Conservation (phyloP, 2,888 invertebrate genomes). For the Agrotis puta region DNA sequence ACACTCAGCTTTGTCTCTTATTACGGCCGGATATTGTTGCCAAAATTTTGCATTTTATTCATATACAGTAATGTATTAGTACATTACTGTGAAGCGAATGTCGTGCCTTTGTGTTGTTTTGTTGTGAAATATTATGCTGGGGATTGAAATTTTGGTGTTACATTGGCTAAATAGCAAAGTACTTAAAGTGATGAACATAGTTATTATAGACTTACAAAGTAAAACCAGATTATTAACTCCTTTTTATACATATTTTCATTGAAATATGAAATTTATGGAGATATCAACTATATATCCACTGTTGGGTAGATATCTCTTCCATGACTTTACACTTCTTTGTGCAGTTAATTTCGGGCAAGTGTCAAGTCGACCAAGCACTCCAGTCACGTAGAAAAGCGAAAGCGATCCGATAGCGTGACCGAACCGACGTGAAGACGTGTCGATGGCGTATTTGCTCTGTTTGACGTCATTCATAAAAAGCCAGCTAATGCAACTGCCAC, state of each 20-base stretch:
- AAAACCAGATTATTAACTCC: too few species aligned
- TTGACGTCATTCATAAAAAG: too few species aligned
- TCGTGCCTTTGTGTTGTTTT: slow-evolving; percentile 43
- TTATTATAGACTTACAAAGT: too few species aligned
- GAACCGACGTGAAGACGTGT: too few species aligned
- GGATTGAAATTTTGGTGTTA: slow-evolving; percentile 15
- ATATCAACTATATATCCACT: not conserved
- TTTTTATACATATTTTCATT: not conserved
- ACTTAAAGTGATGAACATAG: slow-evolving; percentile 22
- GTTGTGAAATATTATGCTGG: slow-evolving; percentile 17
- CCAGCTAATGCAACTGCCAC: too few species aligned
- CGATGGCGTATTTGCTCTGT: too few species aligned
- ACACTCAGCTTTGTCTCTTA: slow-evolving; percentile 72
- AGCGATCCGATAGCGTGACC: too few species aligned
- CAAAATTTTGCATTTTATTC: slow-evolving; percentile 76
- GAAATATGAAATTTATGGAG: not conserved
- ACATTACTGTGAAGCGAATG: slow-evolving; percentile 51
- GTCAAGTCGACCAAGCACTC: too few species aligned
- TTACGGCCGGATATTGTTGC: slow-evolving; percentile 73
- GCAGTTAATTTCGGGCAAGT: too few species aligned
- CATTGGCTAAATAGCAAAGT: not conserved
- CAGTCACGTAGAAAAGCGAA: too few species aligned
- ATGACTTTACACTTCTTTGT: too few species aligned
- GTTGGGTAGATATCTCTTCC: too few species aligned
- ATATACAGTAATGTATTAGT: slow-evolving; percentile 63